These are phyloP conservation scores for Tridacna gigas DNA, from an alignment of 2,888 invertebrate species.

Conservation along the genomic window DNA sequence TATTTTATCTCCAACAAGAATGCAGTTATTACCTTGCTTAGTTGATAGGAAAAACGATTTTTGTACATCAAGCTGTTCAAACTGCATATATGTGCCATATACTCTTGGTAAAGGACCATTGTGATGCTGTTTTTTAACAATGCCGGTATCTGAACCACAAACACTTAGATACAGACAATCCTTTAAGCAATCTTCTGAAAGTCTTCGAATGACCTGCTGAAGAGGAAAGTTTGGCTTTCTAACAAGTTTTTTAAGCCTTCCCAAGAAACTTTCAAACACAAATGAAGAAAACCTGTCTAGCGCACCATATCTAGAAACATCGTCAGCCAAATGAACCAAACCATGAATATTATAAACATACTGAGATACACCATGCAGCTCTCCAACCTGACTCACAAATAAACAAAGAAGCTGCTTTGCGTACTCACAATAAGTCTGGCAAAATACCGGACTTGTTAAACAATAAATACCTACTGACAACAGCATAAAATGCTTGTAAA, in stretches of 20 bases:
- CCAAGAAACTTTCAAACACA: slow-evolving; percentile 82
- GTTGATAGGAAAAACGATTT: slow-evolving; percentile 26
- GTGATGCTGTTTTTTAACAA: slow-evolving; percentile 38
- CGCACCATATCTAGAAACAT: slow-evolving; percentile 78
- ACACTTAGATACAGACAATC: neutral
- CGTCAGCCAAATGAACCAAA: slow-evolving; percentile 81
- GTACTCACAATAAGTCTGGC: slow-evolving; percentile 59
- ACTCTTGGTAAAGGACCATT: slow-evolving; percentile 40
- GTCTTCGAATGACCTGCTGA: slow-evolving; percentile 57
- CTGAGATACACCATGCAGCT: slow-evolving; percentile 79
- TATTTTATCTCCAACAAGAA: slow-evolving; percentile 38
- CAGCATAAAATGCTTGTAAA: slow-evolving; percentile 50
- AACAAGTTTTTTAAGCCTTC: slow-evolving; percentile 38
- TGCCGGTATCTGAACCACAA: neutral
- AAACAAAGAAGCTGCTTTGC: slow-evolving; percentile 63
- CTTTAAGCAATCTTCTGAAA: slow-evolving; percentile 40
- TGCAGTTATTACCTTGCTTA: slow-evolving; percentile 41
- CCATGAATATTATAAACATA: slow-evolving; percentile 83
- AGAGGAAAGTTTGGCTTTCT: slow-evolving; percentile 52
- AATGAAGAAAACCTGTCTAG: slow-evolving; percentile 81
- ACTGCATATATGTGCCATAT: slow-evolving; percentile 14
- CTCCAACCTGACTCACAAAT: slow-evolving; percentile 72
- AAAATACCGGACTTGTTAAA: slow-evolving; percentile 64
- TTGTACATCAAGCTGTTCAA: slow-evolving; percentile 15
- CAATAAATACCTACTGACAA: slow-evolving; percentile 65